These are phyloP conservation scores for Rhyacichthys aspro DNA, from an alignment of 2,797 vertebrate genomes.

Conservation along the genomic window DNA sequence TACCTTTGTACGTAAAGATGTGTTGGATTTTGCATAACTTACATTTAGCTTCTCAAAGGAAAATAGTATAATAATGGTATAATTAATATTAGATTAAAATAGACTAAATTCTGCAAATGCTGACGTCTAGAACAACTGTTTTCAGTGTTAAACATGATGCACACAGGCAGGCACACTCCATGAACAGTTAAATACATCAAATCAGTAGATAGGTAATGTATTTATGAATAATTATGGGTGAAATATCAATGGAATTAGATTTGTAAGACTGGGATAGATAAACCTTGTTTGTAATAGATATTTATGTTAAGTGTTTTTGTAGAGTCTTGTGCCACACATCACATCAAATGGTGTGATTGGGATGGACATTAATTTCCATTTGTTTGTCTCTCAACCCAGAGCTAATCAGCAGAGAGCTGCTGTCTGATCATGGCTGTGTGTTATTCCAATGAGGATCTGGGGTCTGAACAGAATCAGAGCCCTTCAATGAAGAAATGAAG, in stretches of 20 bases:
- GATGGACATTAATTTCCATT: slow-evolving; percentile 19
- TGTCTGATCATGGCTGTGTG: slow-evolving; percentile 22
- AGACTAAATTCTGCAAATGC: no score
- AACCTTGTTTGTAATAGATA: background rate
- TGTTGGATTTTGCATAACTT: no score
- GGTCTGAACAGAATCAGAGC: slow-evolving; percentile 6
- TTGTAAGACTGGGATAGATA: background rate
- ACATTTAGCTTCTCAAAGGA: no score
- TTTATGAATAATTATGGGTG: background rate
- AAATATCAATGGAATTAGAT: background rate
- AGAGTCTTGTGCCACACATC: slow-evolving; percentile 1
- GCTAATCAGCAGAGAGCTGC: slow-evolving; percentile 18
- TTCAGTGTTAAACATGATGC: no score
- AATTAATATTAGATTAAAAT: no score
- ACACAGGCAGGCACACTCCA: no score
- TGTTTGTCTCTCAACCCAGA: slow-evolving; percentile 10
- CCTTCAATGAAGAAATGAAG: slow-evolving; percentile 29
- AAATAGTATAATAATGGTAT: no score
- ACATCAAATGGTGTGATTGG: slow-evolving; percentile 12
- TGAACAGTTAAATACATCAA: no score
- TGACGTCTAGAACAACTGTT: no score
- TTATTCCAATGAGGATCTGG: slow-evolving; percentile 24
- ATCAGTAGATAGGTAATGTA: no score
- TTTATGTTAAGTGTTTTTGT: slow-evolving; percentile 4
- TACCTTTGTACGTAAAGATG: no score